Conservation (phyloP, 2,113 vertebrate species). For the Numida meleagris region DNA sequence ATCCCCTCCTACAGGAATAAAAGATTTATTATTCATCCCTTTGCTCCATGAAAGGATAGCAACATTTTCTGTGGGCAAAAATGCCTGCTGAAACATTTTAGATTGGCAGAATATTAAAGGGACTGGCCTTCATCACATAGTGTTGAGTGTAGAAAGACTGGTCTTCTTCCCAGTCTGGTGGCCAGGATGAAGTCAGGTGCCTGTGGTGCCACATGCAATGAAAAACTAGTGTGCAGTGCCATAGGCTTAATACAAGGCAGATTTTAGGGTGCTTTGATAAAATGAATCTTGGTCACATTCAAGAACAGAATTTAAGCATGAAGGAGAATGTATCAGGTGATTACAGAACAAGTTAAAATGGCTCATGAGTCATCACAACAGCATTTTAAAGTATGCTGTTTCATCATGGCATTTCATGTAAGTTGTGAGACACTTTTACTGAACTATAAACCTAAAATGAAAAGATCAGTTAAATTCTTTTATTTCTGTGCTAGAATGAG, state of each 20-base stretch:
- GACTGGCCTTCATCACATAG: background rate
- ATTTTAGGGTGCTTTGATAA: background rate
- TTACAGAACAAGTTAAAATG: background rate
- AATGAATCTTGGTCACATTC: fast-evolving
- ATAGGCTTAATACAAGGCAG: background rate
- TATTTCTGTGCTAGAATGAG: background rate
- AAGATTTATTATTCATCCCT: background rate
- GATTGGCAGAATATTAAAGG: background rate
- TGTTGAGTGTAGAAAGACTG: background rate
- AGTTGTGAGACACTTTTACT: background rate
- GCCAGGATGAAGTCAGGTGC: fast-evolving
- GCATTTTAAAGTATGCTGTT: background rate
- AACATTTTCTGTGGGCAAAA: background rate
- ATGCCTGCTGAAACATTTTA: background rate
- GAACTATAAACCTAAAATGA: background rate
- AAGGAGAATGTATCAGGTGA: background rate
- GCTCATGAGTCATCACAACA: background rate
- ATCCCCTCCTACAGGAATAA: background rate
- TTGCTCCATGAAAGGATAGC: background rate
- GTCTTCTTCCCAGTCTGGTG: background rate
- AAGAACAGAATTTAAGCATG: background rate
- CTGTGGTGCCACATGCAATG: background rate
- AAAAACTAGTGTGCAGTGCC: background rate
- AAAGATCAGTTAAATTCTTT: background rate
- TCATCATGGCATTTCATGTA: background rate